Conservation (phyloP, 2,797 vertebrate genomes). For the Paramormyrops hopkinsi region DNA sequence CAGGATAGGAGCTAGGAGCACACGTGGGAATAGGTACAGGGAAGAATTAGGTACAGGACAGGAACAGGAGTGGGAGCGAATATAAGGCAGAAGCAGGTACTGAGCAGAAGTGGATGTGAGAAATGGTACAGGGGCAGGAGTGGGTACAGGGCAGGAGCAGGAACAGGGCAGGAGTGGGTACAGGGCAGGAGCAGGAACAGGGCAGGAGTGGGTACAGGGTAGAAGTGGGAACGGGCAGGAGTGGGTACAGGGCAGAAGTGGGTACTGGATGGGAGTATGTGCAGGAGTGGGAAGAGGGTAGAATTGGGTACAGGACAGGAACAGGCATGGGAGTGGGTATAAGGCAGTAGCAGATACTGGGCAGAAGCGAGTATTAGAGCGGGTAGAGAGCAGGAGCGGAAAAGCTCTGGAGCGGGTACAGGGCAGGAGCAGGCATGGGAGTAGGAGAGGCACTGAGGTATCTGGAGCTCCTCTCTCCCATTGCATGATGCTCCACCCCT, state of each 20-base stretch:
- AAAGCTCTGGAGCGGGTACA: not conserved
- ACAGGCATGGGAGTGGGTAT: not conserved
- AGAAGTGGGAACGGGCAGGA: not conserved
- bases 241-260: not conserved
- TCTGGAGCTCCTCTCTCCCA: slow-evolving; percentile 36
- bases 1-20: not conserved
- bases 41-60: not conserved
- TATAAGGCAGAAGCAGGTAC: not conserved
- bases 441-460: slow-evolving; percentile 5
- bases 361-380: not conserved
- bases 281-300: not conserved
- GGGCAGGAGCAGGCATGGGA: not conserved
- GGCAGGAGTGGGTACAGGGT: not conserved
- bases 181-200: not conserved
- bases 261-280: not conserved
- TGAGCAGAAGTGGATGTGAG: not conserved
- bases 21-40: not conserved
- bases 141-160: not conserved
- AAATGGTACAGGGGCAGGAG: not conserved
- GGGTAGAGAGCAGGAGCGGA: not conserved
- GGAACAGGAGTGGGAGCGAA: not conserved
- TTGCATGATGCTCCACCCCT: slow-evolving; percentile 46
- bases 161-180: not conserved
- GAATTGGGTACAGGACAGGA: not conserved
- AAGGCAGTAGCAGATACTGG: not conserved